phyloP scores from a whole-genome alignment of 1,140 invertebrate species.

The Lethocerus indicus region DNA sequence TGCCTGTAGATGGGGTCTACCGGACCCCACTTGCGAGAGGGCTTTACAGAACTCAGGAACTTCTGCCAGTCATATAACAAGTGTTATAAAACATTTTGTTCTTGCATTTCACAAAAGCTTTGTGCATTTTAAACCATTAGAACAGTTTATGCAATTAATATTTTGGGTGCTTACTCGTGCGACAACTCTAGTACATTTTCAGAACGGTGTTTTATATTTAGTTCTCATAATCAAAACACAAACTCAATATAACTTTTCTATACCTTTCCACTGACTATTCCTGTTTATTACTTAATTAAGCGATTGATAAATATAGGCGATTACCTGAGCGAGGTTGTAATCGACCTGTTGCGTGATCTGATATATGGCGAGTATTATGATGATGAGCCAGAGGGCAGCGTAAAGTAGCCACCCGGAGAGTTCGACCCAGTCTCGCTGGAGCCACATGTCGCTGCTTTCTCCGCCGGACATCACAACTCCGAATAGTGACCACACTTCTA shows the following conservation, averaged over 20 bases:
- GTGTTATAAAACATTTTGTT: too few species aligned
- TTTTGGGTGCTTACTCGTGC: too few species aligned
- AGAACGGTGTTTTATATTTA: too few species aligned
- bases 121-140: too few species aligned
- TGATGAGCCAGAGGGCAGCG: constrained; percentile 23
- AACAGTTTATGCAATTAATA: too few species aligned
- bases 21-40: constrained; percentile 40
- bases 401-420: constrained; percentile 27
- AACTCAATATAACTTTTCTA: too few species aligned
- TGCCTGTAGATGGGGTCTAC: constrained; percentile 39
- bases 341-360: constrained; percentile 25
- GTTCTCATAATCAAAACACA: too few species aligned
- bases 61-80: constrained; percentile 26
- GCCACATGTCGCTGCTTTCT: neutral
- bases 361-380: constrained; percentile 26
- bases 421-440: constrained; percentile 28
- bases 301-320: neutral
- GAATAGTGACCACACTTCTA: too few species aligned
- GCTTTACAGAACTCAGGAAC: constrained; percentile 33
- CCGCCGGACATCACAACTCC: too few species aligned
- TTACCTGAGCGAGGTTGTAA: constrained; percentile 25
- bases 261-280: too few species aligned
- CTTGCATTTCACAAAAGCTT: too few species aligned
- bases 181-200: too few species aligned
- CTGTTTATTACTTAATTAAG: neutral